These are phyloP conservation scores for Caenorhabditis drosophilae DNA, from an alignment of 2,888 invertebrate species.

Conservation along the genomic window DNA sequence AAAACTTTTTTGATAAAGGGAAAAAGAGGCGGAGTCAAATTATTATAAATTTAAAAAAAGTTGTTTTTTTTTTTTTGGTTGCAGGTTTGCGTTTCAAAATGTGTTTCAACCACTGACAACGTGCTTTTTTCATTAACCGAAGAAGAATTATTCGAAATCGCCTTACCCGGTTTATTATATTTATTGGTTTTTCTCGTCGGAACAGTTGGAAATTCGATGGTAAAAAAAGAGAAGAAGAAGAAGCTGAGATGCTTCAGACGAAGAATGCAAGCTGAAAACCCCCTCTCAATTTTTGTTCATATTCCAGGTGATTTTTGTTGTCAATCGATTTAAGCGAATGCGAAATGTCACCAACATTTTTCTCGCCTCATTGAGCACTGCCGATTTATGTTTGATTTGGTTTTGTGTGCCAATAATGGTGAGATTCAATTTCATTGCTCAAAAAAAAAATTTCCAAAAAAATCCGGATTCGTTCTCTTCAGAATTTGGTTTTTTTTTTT, in stretches of 20 bases:
- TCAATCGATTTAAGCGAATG: constrained; percentile 60
- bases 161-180: constrained; percentile 55
- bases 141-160: constrained; percentile 51
- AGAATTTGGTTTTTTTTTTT: too few relatives aligned
- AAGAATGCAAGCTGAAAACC: not conserved
- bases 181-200: constrained; percentile 57
- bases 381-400: constrained; percentile 77
- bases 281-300: not conserved
- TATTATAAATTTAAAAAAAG: not conserved
- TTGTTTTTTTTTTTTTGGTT: constrained; percentile 7
- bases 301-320: constrained; percentile 57
- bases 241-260: not conserved
- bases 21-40: not conserved
- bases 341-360: constrained; percentile 77
- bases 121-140: constrained; percentile 37
- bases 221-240: not conserved
- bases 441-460: too few relatives aligned
- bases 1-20: not conserved
- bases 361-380: constrained; percentile 77
- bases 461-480: too few relatives aligned
- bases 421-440: too few relatives aligned
- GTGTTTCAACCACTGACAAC: constrained; percentile 19
- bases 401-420: constrained; percentile 77
- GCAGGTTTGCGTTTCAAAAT: constrained; percentile 33
- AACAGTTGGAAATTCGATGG: constrained; percentile 59